A percentile compares a stretch with the other conserved stretches of the same genome.
Conservation (phyloP, 92 coral and sea anemone genomes). For the Epizoanthus illoricatus region DNA sequence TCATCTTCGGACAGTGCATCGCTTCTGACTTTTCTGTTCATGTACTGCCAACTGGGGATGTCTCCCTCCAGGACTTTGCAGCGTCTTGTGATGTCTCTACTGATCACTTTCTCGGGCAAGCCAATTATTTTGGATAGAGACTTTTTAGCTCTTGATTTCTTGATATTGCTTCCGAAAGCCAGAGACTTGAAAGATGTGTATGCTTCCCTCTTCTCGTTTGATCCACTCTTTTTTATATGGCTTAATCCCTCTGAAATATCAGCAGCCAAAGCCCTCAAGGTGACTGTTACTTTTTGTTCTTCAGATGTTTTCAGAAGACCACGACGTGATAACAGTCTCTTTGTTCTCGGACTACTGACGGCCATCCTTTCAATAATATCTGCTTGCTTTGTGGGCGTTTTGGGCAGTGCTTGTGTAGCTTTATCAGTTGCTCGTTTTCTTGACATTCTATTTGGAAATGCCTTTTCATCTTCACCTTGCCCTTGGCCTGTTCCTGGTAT, state of each 20-base stretch:
- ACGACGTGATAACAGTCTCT: too few relatives aligned
- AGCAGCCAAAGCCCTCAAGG: constrained; percentile 52
- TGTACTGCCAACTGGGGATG: constrained; percentile 27
- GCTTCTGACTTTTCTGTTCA: constrained; percentile 17
- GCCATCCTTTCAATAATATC: constrained; percentile 5
- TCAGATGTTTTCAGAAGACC: too few relatives aligned
- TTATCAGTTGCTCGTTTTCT: constrained; percentile 21
- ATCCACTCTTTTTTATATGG: constrained; percentile 46
- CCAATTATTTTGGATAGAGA: constrained; percentile 40
- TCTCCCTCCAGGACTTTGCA: constrained; percentile 36
- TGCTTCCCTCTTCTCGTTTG: constrained; percentile 53
- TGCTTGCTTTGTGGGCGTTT: neutral
- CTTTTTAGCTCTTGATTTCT: constrained; percentile 36
- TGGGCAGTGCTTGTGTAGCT: constrained; percentile 9
- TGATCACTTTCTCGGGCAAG: neutral
- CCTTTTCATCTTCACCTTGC: too few relatives aligned
- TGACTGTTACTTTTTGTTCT: constrained; percentile 46
- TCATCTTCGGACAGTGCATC: constrained; percentile 46
- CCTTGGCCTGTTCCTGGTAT: too few relatives aligned
- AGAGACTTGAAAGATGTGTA: constrained; percentile 44
- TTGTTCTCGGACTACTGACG: too few relatives aligned
- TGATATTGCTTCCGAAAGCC: constrained; percentile 46
- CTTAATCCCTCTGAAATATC: constrained; percentile 56
- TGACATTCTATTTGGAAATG: constrained; percentile 4
- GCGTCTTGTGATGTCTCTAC: constrained; percentile 25